These are phyloP conservation scores for Pocillopora damicornis DNA, from an alignment of 64 coral and sea anemone species.

Conservation along the genomic window DNA sequence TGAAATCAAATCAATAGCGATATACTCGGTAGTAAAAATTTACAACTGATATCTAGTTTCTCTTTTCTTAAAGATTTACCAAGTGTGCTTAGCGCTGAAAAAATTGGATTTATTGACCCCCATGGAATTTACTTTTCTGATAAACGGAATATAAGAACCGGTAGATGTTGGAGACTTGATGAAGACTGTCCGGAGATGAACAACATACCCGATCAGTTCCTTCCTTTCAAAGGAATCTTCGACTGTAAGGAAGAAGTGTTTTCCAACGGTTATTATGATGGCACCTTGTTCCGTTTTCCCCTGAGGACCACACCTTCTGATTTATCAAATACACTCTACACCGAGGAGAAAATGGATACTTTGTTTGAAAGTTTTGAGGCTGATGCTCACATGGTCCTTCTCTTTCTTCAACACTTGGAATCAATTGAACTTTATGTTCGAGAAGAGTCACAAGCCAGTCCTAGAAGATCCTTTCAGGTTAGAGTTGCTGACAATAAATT, in stretches of 20 bases:
- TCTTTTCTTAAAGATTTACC: slow-evolving; percentile 68
- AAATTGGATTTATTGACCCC: slow-evolving; percentile 73
- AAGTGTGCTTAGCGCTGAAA: slow-evolving; percentile 64
- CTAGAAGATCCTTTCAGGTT: slow-evolving; percentile 53
- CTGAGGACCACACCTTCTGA: slow-evolving; percentile 74
- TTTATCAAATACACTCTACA: slow-evolving; percentile 84
- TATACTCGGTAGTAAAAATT: not conserved
- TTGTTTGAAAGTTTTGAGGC: slow-evolving; percentile 79
- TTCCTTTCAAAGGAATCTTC: slow-evolving; percentile 79
- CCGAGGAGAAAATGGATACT: slow-evolving; percentile 54
- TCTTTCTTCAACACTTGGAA: slow-evolving; percentile 85
- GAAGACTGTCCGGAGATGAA: slow-evolving; percentile 19
- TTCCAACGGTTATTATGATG: slow-evolving; percentile 52
- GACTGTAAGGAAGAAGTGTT: slow-evolving; percentile 57
- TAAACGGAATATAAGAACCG: slow-evolving; percentile 36
- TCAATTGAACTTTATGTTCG: slow-evolving; percentile 61
- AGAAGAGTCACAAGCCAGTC: slow-evolving; percentile 19
- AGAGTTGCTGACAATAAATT: slow-evolving; percentile 40
- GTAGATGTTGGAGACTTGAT: slow-evolving; percentile 27
- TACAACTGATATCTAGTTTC: not conserved
- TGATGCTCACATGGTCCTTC: slow-evolving; percentile 68
- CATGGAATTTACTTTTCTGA: slow-evolving; percentile 67
- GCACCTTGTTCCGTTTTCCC: slow-evolving; percentile 92
- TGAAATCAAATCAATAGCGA: not conserved
- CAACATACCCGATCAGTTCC: slow-evolving; percentile 65